Conservation (phyloP, 1,140 invertebrate species). For the Drosophila yakuba region DNA sequence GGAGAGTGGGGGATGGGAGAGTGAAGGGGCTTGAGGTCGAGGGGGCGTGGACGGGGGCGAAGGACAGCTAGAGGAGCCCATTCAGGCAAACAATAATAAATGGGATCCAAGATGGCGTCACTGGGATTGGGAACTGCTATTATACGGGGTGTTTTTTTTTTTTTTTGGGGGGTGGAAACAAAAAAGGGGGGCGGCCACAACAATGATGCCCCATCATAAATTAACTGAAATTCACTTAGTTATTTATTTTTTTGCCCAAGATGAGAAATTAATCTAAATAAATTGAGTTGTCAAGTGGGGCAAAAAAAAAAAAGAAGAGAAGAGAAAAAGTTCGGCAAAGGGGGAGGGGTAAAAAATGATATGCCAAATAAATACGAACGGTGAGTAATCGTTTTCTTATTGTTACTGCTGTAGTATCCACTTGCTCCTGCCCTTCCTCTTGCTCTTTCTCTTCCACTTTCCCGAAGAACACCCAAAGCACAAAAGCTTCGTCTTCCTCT, state of each 20-base stretch:
- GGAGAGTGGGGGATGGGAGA: background rate
- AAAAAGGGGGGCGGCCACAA: background rate
- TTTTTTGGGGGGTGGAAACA: background rate
- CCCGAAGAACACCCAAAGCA: slow-evolving; percentile 61
- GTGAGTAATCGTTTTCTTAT: slow-evolving; percentile 82
- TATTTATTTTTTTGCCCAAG: slow-evolving; percentile 47
- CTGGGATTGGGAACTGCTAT: slow-evolving; percentile 50
- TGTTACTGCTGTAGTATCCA: slow-evolving; percentile 11
- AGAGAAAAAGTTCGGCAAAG: background rate
- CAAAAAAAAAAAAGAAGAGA: background rate
- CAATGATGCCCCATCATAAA: slow-evolving; percentile 83
- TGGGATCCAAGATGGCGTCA: slow-evolving; percentile 63
- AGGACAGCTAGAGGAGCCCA: slow-evolving; percentile 42
- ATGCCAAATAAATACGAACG: slow-evolving; percentile 84
- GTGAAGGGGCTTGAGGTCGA: background rate
- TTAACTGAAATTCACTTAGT: slow-evolving; percentile 84
- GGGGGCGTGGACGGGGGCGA: slow-evolving; percentile 5
- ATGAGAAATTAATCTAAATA: slow-evolving; percentile 85
- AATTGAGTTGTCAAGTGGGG: slow-evolving; percentile 83
- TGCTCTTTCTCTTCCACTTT: background rate
- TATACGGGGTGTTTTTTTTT: slow-evolving; percentile 7
- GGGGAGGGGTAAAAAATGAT: slow-evolving; percentile 64
- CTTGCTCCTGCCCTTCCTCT: background rate
- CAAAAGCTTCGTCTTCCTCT: slow-evolving; percentile 34
- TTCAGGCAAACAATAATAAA: slow-evolving; percentile 79